Conservation (phyloP, 2,888 invertebrate species). For the Mystacides longicornis region DNA sequence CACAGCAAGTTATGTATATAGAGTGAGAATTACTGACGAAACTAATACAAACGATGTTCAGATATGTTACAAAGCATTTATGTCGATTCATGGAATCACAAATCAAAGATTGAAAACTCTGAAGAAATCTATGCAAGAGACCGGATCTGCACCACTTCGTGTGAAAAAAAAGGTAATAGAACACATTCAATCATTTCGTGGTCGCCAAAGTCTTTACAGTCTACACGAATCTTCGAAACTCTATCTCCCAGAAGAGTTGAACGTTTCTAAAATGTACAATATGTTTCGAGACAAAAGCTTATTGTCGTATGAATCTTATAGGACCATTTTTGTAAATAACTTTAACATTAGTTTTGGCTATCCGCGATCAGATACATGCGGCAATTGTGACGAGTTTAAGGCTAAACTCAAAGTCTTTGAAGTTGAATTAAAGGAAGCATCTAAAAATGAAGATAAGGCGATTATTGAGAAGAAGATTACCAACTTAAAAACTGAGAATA, state of each 20-base stretch:
- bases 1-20: background rate
- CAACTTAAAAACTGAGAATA: slow-evolving; percentile 21
- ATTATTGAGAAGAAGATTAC: slow-evolving; percentile 7
- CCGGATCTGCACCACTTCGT: slow-evolving; percentile 12
- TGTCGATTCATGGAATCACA: slow-evolving; percentile 15
- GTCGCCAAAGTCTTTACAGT: background rate
- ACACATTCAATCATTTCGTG: background rate
- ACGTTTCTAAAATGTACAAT: background rate
- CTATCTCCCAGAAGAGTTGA: background rate
- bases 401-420: slow-evolving; percentile 20
- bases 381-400: slow-evolving; percentile 26
- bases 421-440: too few relatives aligned
- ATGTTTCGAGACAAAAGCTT: slow-evolving; percentile 10
- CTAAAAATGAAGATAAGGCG: too few relatives aligned
- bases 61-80: slow-evolving; percentile 18
- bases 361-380: slow-evolving; percentile 28
- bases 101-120: slow-evolving; percentile 11
- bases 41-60: slow-evolving; percentile 9
- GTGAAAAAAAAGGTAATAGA: background rate
- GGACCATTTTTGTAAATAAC: slow-evolving; percentile 26
- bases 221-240: background rate
- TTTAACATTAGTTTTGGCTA: slow-evolving; percentile 30
- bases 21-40: background rate
- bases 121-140: slow-evolving; percentile 11
- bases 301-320: slow-evolving; percentile 28